Conservation (phyloP, 2,797 vertebrate genomes). For the Bradypodion ventrale region DNA sequence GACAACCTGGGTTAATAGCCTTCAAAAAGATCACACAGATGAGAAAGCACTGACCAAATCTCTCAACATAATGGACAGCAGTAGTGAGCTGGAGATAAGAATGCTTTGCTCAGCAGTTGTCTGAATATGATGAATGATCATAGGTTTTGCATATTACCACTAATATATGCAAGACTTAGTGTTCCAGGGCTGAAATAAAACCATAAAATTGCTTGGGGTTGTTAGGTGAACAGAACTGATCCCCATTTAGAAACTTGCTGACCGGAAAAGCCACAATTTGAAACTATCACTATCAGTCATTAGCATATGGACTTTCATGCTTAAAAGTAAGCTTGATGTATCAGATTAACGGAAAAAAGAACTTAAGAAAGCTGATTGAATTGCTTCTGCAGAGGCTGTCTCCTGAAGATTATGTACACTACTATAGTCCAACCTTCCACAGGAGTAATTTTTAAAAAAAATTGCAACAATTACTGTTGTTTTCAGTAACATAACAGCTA, state of each 20-base stretch:
- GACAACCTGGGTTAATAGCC: slow-evolving; percentile 6
- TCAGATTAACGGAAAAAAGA: slow-evolving; percentile 47
- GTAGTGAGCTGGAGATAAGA: slow-evolving; percentile 9
- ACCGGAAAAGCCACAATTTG: slow-evolving; percentile 58
- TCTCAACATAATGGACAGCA: slow-evolving; percentile 19
- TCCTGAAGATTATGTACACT: slow-evolving; percentile 13
- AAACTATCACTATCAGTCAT: slow-evolving; percentile 48
- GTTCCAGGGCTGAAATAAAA: slow-evolving; percentile 58
- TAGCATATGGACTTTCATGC: slow-evolving; percentile 48
- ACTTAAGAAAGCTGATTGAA: not conserved
- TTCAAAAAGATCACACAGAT: slow-evolving; percentile 14
- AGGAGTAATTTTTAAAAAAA: slow-evolving; percentile 20
- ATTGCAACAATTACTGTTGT: not conserved
- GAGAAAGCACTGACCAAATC: slow-evolving; percentile 22
- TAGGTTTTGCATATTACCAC: slow-evolving; percentile 58
- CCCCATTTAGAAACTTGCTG: slow-evolving; percentile 51
- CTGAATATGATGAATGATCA: slow-evolving; percentile 52
- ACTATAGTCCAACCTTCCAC: slow-evolving; percentile 23
- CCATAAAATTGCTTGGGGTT: slow-evolving; percentile 45
- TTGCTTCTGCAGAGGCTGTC: slow-evolving; percentile 15
- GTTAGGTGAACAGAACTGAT: slow-evolving; percentile 48
- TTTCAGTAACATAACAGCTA: slow-evolving; percentile 27
- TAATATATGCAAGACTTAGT: slow-evolving; percentile 58
- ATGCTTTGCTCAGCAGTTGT: slow-evolving; percentile 39
- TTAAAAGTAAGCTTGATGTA: slow-evolving; percentile 53